These are phyloP conservation scores for Cremastobaeus sp. DNA, from an alignment of 2,888 invertebrate genomes.

Conservation along the genomic window DNA sequence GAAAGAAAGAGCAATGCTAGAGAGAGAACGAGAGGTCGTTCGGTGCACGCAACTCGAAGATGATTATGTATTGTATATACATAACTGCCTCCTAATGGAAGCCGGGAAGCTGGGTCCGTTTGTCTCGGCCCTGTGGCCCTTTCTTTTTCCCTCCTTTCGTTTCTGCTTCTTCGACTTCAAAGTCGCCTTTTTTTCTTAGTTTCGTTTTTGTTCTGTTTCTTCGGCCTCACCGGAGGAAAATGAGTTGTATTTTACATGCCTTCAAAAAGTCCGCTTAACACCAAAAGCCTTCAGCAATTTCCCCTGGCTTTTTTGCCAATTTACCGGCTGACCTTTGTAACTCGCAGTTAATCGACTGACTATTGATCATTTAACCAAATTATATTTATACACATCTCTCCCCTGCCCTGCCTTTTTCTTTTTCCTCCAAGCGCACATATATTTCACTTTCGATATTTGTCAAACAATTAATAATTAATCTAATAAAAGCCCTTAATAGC, in stretches of 20 bases:
- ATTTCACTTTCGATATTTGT: too few relatives aligned
- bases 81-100: constrained; percentile 66
- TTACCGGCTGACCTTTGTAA: not conserved
- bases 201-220: constrained; percentile 42
- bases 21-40: constrained; percentile 65
- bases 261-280: constrained; percentile 37
- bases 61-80: constrained; percentile 70
- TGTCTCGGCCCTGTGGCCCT: constrained; percentile 65
- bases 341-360: constrained; percentile 20
- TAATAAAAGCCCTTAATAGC: too few relatives aligned
- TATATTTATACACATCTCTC: too few relatives aligned
- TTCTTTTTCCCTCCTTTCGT: constrained; percentile 43
- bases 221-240: constrained; percentile 39
- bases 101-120: constrained; percentile 65
- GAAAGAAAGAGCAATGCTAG: not conserved
- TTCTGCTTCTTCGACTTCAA: constrained; percentile 60
- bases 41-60: constrained; percentile 75
- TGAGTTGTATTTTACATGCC: constrained; percentile 47
- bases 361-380: too few relatives aligned
- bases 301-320: not conserved
- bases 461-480: too few relatives aligned
- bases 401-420: too few relatives aligned
- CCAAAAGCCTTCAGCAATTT: constrained; percentile 29
- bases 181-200: constrained; percentile 47
- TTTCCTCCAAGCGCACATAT: not conserved